These are phyloP conservation scores for human (Homo sapiens) DNA, from an alignment of 2,113 vertebrate species.

Conservation along the genomic window GRCh38 chr4:117037001-117037500, in stretches of 20 bases:
- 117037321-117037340: neutral
- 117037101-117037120: neutral
- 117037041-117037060: neutral
- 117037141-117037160: neutral
- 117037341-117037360: neutral
- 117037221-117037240: neutral
- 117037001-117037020: neutral
- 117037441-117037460: neutral
- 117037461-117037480: neutral
- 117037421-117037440: neutral
- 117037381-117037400: neutral
- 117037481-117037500: neutral
- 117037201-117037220: neutral
- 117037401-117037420: neutral
- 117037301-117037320: neutral
- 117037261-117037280: neutral
- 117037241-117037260: neutral
- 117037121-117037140: neutral
- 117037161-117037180: neutral
- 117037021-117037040: neutral
- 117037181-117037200: neutral
- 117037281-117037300: neutral
- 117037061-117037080: neutral
- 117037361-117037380: neutral
- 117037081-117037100: neutral